Percentiles rank a stretch among this genome's conserved stretches.
Evolutionary conservation across 2,113 vertebrate genomes (phyloP).

Genomic region (Bucco capensis): DNA sequence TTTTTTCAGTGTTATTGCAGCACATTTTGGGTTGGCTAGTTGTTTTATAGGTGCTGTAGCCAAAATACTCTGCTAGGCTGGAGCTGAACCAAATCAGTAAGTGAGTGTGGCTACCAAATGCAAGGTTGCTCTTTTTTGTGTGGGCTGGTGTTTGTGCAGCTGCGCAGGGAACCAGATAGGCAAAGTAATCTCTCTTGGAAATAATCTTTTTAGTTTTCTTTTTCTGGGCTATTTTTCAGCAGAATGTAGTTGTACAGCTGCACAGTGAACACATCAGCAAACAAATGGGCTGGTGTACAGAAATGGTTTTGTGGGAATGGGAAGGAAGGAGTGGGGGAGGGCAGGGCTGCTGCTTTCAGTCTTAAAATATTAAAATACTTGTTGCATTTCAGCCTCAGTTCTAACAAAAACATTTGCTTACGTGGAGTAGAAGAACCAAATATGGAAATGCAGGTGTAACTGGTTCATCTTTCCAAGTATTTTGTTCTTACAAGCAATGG

Average conservation of each 20-base stretch:
- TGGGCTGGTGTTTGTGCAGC: conserved; percentile 43
- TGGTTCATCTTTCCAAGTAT: not conserved
- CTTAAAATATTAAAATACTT: not conserved
- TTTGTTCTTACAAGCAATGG: not conserved
- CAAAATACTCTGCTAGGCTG: not conserved
- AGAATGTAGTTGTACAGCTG: conserved; percentile 46
- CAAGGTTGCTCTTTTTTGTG: not conserved
- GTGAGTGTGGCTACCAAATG: not conserved
- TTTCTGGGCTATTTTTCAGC: not conserved
- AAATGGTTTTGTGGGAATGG: not conserved
- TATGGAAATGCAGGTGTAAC: not conserved
- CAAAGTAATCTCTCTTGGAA: conserved; percentile 28
- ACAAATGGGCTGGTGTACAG: not conserved
- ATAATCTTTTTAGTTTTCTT: not conserved
- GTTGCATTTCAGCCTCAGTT: not conserved
- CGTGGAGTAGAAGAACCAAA: not conserved
- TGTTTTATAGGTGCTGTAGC: not conserved
- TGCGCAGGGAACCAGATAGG: conserved; percentile 39
- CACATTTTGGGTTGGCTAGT: not conserved
- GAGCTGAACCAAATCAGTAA: not conserved
- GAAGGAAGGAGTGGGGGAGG: not conserved
- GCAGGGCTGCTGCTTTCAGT: not conserved
- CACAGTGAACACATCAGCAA: conserved; percentile 37
- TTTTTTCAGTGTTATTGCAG: not conserved
- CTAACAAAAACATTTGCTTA: not conserved